phyloP scores from a whole-genome alignment of 2,888 invertebrate species.

The Boloria euphrosyne region DNA sequence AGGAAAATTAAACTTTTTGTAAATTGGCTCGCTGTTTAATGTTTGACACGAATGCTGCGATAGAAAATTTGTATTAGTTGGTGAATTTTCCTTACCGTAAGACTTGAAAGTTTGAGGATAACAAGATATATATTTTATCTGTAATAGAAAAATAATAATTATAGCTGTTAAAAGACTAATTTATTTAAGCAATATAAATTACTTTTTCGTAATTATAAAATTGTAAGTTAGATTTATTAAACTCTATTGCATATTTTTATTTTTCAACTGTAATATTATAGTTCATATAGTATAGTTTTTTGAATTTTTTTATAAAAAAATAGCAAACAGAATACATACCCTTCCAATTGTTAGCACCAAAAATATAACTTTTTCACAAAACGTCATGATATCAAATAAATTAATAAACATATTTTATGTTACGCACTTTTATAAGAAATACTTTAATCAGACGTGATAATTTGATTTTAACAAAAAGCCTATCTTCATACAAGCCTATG shows the following conservation, averaged over 20 bases:
- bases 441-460: constrained; percentile 22
- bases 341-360: neutral
- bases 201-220: too few species aligned
- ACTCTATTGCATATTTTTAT: too few species aligned
- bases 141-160: constrained; percentile 16
- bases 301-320: too few species aligned
- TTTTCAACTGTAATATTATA: too few species aligned
- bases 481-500: constrained; percentile 17
- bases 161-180: neutral
- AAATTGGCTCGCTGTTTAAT: constrained; percentile 33
- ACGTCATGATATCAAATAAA: constrained; percentile 31
- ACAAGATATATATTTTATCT: constrained; percentile 8
- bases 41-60: constrained; percentile 9
- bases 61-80: constrained; percentile 4
- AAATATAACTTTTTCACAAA: constrained; percentile 31
- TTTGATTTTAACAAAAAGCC: constrained; percentile 17
- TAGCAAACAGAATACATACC: constrained; percentile 1
- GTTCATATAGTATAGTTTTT: too few species aligned
- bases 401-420: constrained; percentile 36
- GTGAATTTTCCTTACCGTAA: neutral
- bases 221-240: too few species aligned
- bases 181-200: too few species aligned
- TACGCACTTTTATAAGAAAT: constrained; percentile 27
- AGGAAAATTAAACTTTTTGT: constrained; percentile 53
- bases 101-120: constrained; percentile 10